Evolutionary conservation across 2,797 vertebrate species (phyloP).

Genomic region (Dipus sagitta): DNA sequence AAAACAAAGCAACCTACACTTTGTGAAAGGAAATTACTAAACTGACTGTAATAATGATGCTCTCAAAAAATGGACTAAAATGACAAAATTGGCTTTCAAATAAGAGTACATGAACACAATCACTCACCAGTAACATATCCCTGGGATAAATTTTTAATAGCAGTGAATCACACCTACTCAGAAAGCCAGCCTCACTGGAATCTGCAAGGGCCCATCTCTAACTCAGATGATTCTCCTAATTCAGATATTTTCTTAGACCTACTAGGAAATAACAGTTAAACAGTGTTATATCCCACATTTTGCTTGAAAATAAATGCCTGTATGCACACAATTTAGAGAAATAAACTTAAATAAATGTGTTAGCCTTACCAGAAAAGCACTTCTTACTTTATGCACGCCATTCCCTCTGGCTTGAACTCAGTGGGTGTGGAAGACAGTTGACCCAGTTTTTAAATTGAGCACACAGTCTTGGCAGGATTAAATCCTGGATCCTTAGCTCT

Average conservation of each 20-base stretch:
- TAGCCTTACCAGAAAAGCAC: background rate
- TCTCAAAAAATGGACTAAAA: conserved; percentile 9
- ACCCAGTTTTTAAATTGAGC: background rate
- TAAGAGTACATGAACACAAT: background rate
- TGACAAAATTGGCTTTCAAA: background rate
- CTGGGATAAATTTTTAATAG: conserved; percentile 5
- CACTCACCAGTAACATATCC: background rate
- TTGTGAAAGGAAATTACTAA: background rate
- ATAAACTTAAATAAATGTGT: background rate
- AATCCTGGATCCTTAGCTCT: background rate
- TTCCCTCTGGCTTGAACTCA: background rate
- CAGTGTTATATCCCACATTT: background rate
- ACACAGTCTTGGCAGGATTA: background rate
- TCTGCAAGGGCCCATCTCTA: background rate
- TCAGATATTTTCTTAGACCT: conserved; percentile 48
- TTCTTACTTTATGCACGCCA: background rate
- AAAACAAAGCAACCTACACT: conserved; percentile 24
- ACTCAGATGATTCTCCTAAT: conserved; percentile 57
- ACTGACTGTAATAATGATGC: background rate
- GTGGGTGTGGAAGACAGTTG: background rate
- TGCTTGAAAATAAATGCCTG: background rate
- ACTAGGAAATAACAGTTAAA: conserved; percentile 27
- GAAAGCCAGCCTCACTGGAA: background rate
- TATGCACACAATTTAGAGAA: conserved; percentile 23
- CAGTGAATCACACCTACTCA: background rate